A percentile compares a stretch with the other conserved stretches of the same genome.
Conservation (phyloP, 1,140 invertebrate genomes). For the Trachelipus rathkii region DNA sequence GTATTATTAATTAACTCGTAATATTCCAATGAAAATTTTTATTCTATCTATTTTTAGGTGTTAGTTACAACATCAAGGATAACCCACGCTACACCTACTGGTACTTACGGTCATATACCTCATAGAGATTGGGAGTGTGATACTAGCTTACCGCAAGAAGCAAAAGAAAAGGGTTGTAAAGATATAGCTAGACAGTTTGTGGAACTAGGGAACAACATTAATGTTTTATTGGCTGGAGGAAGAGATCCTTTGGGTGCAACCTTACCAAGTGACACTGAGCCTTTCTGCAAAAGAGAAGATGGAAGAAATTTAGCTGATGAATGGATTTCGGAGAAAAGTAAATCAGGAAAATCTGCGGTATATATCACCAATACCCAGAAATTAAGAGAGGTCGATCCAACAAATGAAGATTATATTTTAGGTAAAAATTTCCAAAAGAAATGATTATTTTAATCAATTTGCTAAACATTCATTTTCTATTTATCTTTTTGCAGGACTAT, state of each 20-base stretch:
- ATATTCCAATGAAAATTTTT: too few relatives aligned
- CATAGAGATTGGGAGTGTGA: conserved; percentile 71
- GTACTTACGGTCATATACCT: conserved; percentile 73
- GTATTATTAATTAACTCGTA: too few relatives aligned
- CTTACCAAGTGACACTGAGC: neutral
- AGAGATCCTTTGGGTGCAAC: conserved; percentile 17
- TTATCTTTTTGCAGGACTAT: too few relatives aligned
- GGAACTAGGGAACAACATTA: conserved; percentile 68
- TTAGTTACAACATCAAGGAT: conserved; percentile 86
- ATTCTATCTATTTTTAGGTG: conserved; percentile 56
- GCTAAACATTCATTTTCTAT: too few relatives aligned
- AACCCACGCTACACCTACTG: conserved; percentile 85
- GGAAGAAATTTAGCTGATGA: conserved; percentile 62
- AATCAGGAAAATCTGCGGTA: conserved; percentile 51
- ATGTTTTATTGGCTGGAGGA: conserved; percentile 54
- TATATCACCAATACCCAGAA: too few relatives aligned
- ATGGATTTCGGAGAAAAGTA: conserved; percentile 56
- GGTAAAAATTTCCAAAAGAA: too few relatives aligned
- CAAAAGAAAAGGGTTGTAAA: conserved; percentile 55
- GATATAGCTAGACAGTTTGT: conserved; percentile 74
- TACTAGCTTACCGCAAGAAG: conserved; percentile 30
- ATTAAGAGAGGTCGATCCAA: too few relatives aligned
- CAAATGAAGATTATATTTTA: too few relatives aligned
- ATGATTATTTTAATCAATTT: too few relatives aligned
- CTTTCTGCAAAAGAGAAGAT: conserved; percentile 53